Percentiles rank a stretch among this genome's conserved stretches.
Conservation (phyloP, 2,797 vertebrate species). For the Oreortyx pictus region DNA sequence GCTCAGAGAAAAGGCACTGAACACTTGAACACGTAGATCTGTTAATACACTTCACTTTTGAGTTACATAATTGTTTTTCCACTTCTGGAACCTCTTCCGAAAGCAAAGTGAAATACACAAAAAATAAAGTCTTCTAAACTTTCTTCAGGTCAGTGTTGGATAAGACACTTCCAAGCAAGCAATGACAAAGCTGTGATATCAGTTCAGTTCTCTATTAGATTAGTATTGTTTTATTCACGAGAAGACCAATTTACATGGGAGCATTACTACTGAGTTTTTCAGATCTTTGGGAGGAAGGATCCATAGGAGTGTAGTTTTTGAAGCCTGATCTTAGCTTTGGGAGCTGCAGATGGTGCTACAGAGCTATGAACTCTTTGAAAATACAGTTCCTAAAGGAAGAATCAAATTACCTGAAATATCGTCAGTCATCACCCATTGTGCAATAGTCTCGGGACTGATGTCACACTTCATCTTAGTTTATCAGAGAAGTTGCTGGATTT, state of each 20-base stretch:
- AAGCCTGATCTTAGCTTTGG: background rate
- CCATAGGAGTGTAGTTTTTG: background rate
- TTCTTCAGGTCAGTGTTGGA: background rate
- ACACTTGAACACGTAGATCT: background rate
- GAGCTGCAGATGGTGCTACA: conserved; percentile 61
- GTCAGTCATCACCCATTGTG: background rate
- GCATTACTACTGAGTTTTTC: background rate
- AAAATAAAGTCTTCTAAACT: background rate
- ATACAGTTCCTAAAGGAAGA: background rate
- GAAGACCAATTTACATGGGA: background rate
- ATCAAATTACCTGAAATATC: conserved; percentile 10
- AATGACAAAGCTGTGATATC: background rate
- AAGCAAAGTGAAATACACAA: background rate
- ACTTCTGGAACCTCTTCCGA: background rate
- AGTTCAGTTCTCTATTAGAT: background rate
- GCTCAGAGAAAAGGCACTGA: conserved; percentile 21
- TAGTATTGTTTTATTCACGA: background rate
- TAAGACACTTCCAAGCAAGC: background rate
- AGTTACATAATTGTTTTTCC: background rate
- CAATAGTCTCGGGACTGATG: conserved; percentile 1
- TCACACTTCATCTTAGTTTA: conserved; percentile 12
- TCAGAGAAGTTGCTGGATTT: background rate
- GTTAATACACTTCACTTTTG: background rate
- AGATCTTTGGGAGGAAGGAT: background rate
- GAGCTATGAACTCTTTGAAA: conserved; percentile 28